A percentile compares a stretch with the other conserved stretches of the same genome.
Conservation (phyloP, 2,888 invertebrate species). For the Anoncus sp. region DNA sequence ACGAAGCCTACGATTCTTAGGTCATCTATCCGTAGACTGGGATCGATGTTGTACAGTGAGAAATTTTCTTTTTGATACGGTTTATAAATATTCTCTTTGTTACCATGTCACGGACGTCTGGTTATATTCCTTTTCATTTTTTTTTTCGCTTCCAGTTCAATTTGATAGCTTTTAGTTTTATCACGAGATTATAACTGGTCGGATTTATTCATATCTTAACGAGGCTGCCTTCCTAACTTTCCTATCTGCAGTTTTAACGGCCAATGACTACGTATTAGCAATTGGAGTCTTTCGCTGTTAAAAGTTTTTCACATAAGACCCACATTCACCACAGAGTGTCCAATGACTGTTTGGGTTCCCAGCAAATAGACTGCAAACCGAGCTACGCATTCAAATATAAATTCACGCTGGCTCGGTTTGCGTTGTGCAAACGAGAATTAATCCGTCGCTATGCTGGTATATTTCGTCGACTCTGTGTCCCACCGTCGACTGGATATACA, state of each 20-base stretch:
- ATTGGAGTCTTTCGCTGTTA: neutral
- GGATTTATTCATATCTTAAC: neutral
- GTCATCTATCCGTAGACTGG: neutral
- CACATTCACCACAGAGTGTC: slow-evolving; percentile 2
- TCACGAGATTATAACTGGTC: neutral
- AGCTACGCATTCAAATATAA: slow-evolving; percentile 29
- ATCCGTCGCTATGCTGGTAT: slow-evolving; percentile 11
- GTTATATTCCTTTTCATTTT: neutral
- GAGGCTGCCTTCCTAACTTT: neutral
- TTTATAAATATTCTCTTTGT: neutral
- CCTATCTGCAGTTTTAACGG: neutral
- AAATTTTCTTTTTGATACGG: neutral
- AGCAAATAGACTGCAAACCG: neutral
- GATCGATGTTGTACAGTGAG: neutral
- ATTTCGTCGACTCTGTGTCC: slow-evolving; percentile 18
- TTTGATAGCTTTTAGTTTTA: too few species aligned
- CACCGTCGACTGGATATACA: slow-evolving; percentile 19
- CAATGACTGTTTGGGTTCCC: slow-evolving; percentile 1
- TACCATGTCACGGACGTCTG: neutral
- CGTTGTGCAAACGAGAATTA: slow-evolving; percentile 42
- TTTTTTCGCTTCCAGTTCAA: neutral
- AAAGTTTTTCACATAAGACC: neutral
- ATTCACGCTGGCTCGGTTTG: slow-evolving; percentile 4
- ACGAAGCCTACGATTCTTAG: slow-evolving; percentile 3
- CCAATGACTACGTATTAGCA: neutral